Base-by-base conservation (phyloP, 2,113 vertebrate genomes). In the Epinephelus fuscoguttatus region DNA sequence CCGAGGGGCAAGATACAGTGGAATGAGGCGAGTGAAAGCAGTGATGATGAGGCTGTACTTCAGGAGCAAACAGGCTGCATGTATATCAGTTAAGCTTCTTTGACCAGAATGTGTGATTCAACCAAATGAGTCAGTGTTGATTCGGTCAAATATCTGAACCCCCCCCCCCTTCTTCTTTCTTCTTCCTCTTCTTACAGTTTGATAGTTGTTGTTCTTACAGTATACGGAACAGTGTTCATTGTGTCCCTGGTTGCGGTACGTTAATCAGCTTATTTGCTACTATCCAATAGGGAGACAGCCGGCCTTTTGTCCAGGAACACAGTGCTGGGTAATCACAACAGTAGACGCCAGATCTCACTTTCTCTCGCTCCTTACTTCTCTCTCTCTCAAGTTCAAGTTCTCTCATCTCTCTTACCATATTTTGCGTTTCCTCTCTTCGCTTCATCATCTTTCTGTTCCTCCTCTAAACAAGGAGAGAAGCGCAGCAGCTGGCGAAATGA, bases 231-330 rank as follows among this genome's bases (percentile, higher is more conserved):
- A 74, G 59, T 68, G 75, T 85, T 57, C 25, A 63, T 67, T 52
- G 15, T 66, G 52, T 69, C 61, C 55, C 63, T 42, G 61, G 57
- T 77, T 60, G 53, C 55, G 33, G 47, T 55, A 60, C 3, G 0
- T 84, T 89, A 89, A 87, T 83, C 84, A 85, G 73, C 82, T 89
- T 87, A 89, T 79, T 81, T 79, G 15, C 80, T 61, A 37, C 56
- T 27, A 18, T 82, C 55, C 78, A 69, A 77, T 62, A 21, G 69
- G 73, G 76, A 75, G 50, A 84, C 53, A n/a, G 55, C 56, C 4
- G 59, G 69, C 52, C 62, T 62, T 75, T 70, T 81, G 79, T 85
- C 76, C 80, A 66, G 6, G 42, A 85, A 76, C 66, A 75, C 49
- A 71, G 19, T 42, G 27, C 74, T 71, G 50, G 62, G 33, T 70